phyloP scores from a whole-genome alignment of 2,113 vertebrate species.

The Brevimyrus niger region DNA sequence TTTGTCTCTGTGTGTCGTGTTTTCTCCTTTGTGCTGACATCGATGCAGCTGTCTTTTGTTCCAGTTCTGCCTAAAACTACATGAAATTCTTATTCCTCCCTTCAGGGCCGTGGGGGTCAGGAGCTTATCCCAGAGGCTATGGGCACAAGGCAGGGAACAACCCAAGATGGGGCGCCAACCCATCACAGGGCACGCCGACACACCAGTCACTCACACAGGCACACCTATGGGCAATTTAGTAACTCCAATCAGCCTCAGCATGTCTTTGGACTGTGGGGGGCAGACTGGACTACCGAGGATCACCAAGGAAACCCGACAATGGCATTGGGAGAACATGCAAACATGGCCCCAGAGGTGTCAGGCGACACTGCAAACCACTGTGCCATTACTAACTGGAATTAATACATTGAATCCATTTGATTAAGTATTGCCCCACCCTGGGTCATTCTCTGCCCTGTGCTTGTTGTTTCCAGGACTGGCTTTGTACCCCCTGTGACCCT shows the following conservation, averaged over 20 bases:
- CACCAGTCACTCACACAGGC: too few species aligned
- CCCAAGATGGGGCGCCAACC: too few species aligned
- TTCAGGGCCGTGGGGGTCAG: too few species aligned
- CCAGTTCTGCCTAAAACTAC: background rate
- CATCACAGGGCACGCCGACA: too few species aligned
- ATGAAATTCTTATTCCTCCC: background rate
- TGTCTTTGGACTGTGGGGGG: too few species aligned
- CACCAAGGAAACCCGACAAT: too few species aligned
- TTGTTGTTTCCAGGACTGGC: background rate
- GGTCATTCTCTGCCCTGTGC: background rate
- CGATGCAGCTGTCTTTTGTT: background rate
- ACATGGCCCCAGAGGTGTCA: background rate
- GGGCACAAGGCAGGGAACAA: too few species aligned
- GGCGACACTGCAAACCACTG: background rate
- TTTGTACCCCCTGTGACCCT: background rate
- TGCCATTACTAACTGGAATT: background rate
- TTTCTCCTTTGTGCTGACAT: background rate
- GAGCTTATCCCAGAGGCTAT: too few species aligned
- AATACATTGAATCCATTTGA: background rate
- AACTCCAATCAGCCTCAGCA: too few species aligned
- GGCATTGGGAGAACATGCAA: too few species aligned
- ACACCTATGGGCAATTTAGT: too few species aligned
- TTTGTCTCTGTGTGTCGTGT: background rate
- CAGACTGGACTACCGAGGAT: fast-evolving
- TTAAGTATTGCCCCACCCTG: background rate